A percentile compares a stretch with the other conserved stretches of the same genome.
Conservation (phyloP, 1,140 invertebrate genomes). For the Bacillus rossius region DNA sequence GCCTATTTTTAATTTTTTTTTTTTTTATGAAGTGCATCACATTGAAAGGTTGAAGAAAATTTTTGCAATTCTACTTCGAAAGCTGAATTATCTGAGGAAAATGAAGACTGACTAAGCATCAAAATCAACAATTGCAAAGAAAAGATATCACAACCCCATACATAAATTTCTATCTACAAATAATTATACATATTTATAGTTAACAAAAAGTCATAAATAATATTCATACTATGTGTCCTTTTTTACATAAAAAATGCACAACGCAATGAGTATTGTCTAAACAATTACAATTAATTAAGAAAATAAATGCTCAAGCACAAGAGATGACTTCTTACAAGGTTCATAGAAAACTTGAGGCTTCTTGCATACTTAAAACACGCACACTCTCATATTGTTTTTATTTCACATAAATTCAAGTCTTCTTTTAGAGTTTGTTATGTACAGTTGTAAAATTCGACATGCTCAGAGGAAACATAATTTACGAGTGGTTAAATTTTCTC, state of each 20-base stretch:
- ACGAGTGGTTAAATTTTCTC: background rate
- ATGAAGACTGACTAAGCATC: conserved; percentile 2
- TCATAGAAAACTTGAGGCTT: background rate
- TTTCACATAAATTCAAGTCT: no score
- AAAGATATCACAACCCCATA: background rate
- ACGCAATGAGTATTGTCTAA: conserved; percentile 2
- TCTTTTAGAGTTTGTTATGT: background rate
- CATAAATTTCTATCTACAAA: no score
- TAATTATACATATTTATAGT: no score
- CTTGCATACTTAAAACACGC: background rate
- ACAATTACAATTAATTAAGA: background rate
- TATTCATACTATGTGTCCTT: no score
- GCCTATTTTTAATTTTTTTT: no score
- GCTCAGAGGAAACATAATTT: no score
- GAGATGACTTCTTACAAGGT: background rate
- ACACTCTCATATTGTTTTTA: no score
- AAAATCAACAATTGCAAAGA: background rate
- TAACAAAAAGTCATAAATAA: no score
- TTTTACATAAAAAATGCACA: conserved; percentile 1
- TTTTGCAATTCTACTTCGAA: no score
- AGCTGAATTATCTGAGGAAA: no score
- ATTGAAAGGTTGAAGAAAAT: no score
- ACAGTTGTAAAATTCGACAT: background rate
- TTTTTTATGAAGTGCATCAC: no score
- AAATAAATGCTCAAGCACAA: background rate